Evolutionary conservation across 53 echinoderm and acorn worm genomes (phyloP).

Genomic region (Patiria pectinifera): DNA sequence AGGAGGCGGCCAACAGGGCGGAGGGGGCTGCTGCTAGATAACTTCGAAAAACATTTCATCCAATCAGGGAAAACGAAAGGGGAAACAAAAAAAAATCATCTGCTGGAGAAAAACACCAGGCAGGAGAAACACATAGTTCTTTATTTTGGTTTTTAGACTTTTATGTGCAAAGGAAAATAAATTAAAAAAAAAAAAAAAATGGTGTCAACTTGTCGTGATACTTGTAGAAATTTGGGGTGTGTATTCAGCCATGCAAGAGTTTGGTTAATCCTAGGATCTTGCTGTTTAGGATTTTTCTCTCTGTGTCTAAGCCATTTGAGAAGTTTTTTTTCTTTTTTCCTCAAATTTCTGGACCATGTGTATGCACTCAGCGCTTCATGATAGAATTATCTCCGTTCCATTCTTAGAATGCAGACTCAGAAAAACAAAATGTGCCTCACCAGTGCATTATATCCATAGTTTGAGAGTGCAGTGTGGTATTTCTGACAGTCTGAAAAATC

Average conservation of each 20-base stretch:
- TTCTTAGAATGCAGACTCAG: not conserved
- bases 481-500: not conserved
- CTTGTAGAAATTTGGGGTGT: constrained; percentile 15
- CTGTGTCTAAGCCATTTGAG: not conserved
- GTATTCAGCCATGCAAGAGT: constrained; percentile 13
- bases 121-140: not conserved
- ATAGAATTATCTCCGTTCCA: not conserved
- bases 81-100: too few species aligned
- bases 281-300: not conserved
- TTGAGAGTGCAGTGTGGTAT: not conserved
- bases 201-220: constrained; percentile 5
- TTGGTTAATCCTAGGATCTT: not conserved
- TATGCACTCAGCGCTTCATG: not conserved
- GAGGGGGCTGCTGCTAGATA: constrained; percentile 87
- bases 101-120: not conserved
- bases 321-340: not conserved
- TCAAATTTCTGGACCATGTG: not conserved
- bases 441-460: too few species aligned
- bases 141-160: constrained; percentile 37
- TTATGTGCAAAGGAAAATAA: constrained; percentile 16
- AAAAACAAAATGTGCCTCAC: too few species aligned
- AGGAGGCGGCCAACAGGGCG: constrained; percentile 85
- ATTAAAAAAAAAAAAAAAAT: not conserved
- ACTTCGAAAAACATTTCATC: constrained; percentile 15
- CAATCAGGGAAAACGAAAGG: constrained; percentile 7